Percentiles rank a stretch among this genome's conserved stretches.
These are phyloP conservation scores for Camelus dromedarius DNA, from an alignment of 2,113 vertebrate species.

Conservation along the genomic window DNA sequence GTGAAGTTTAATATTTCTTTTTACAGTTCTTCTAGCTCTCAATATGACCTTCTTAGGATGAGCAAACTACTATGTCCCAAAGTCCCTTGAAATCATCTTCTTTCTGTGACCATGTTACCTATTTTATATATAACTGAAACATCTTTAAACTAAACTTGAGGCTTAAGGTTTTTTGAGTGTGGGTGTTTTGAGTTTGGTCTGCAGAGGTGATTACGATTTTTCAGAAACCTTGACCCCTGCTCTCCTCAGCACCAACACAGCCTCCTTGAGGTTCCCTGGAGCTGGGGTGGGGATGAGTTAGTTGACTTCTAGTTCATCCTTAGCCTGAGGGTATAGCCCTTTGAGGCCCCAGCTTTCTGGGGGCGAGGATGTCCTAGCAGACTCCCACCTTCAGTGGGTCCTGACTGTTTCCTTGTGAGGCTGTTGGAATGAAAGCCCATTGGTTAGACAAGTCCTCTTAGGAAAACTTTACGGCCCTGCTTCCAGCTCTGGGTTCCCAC, in stretches of 20 bases:
- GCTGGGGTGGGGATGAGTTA: not conserved
- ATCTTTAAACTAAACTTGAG: not conserved
- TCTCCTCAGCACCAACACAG: not conserved
- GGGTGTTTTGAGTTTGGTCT: not conserved
- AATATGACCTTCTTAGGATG: not conserved
- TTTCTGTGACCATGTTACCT: not conserved
- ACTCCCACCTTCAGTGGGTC: not conserved
- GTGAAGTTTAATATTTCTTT: not conserved
- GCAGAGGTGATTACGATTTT: not conserved
- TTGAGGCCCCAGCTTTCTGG: not conserved
- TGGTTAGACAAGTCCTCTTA: not conserved
- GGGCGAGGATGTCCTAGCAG: not conserved
- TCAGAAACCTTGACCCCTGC: no score
- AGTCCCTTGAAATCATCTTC: not conserved
- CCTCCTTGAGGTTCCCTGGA: not conserved
- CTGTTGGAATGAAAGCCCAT: not conserved
- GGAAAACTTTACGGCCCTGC: not conserved
- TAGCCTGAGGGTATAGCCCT: not conserved
- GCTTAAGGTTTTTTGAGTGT: not conserved
- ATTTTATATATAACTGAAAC: not conserved
- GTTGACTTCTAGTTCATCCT: not conserved
- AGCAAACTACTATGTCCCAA: not conserved
- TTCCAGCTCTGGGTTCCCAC: no score
- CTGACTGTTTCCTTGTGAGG: not conserved
- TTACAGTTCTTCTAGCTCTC: not conserved